Evolutionary conservation across 2,113 vertebrate genomes (phyloP).

Genomic region (Arothron firmamentum): DNA sequence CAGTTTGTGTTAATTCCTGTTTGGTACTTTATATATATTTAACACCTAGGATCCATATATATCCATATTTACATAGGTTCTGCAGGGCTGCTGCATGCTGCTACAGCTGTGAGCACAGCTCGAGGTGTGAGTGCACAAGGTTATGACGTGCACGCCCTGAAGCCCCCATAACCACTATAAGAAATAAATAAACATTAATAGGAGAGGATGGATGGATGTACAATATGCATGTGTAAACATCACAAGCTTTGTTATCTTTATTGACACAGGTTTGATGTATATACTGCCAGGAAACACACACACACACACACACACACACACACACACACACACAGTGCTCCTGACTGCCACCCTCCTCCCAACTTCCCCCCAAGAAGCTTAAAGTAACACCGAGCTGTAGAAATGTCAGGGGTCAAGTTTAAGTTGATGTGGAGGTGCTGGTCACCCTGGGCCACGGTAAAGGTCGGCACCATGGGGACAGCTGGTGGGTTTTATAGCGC

Average conservation of each 20-base stretch:
- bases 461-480: constrained; percentile 69
- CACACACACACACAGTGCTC: constrained; percentile 31
- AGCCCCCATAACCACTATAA: no score
- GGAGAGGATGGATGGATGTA: not conserved
- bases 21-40: no score
- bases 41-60: no score
- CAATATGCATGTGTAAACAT: not conserved
- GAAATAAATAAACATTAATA: no score
- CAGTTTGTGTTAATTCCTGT: no score
- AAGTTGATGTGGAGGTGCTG: constrained; percentile 60
- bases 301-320: constrained; percentile 1
- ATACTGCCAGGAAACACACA: constrained; percentile 15
- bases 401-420: constrained; percentile 78
- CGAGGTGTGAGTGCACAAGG: no score
- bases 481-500: constrained; percentile 61
- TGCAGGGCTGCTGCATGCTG: no score
- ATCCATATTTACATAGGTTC: no score
- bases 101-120: no score
- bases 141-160: no score
- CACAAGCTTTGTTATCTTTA: not conserved
- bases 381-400: constrained; percentile 55
- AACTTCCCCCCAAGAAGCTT: constrained; percentile 14
- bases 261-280: not conserved
- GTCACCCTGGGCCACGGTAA: constrained; percentile 71
- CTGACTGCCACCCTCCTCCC: constrained; percentile 32